A percentile compares a stretch with the other conserved stretches of the same genome.
Evolutionary conservation across 1,140 invertebrate species (phyloP).

Genomic region (Geopemphigus sp.): DNA sequence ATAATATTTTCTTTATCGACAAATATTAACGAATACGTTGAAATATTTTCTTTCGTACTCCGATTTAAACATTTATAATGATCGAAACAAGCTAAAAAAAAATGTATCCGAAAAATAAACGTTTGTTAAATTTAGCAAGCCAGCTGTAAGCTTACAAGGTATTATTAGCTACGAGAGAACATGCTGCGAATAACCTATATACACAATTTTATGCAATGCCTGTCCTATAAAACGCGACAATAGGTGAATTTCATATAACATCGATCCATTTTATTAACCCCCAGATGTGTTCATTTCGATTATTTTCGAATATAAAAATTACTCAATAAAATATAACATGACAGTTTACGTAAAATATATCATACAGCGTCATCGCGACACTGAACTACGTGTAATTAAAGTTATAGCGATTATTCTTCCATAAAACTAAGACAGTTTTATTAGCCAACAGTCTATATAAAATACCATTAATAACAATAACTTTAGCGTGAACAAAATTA

Average conservation of each 20-base stretch:
- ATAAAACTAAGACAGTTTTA: background rate
- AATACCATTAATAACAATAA: slow-evolving; percentile 6
- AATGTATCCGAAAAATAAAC: background rate
- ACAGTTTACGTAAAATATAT: background rate
- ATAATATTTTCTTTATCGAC: too few species aligned
- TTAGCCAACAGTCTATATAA: background rate
- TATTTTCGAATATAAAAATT: slow-evolving; percentile 3
- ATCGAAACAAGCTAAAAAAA: background rate
- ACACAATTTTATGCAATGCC: background rate
- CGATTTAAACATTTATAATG: too few species aligned
- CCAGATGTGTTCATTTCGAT: background rate
- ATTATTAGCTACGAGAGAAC: background rate
- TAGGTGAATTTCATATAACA: background rate
- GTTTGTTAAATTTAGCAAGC: background rate
- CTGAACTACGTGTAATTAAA: background rate
- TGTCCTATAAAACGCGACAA: background rate
- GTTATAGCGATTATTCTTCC: background rate
- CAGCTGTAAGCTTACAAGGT: background rate
- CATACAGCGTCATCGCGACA: background rate
- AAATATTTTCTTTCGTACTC: too few species aligned
- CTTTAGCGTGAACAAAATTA: background rate
- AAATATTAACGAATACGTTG: too few species aligned
- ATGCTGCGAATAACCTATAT: background rate
- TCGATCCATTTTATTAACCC: background rate
- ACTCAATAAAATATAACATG: slow-evolving; percentile 31